Evolutionary conservation across 2,888 invertebrate genomes (phyloP).

Genomic region (Zelleria hepariella): DNA sequence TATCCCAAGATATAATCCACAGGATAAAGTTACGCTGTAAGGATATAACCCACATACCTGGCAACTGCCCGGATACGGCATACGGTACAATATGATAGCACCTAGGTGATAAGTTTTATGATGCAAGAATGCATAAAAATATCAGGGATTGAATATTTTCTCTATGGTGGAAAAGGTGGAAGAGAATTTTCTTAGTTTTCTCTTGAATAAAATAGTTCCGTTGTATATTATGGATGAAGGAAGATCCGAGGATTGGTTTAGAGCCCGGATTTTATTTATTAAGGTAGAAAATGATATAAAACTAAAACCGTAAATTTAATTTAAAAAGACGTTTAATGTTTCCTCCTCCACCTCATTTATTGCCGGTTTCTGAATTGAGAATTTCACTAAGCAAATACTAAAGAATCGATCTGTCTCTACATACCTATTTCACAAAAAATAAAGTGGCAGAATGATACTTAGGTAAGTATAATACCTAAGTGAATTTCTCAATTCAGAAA

Average conservation of each 20-base stretch:
- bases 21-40: neutral
- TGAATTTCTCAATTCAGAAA: too few species aligned
- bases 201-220: neutral
- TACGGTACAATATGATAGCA: neutral
- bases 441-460: too few species aligned
- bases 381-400: too few species aligned
- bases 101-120: conserved; percentile 1
- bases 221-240: neutral
- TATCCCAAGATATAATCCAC: neutral
- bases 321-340: too few species aligned
- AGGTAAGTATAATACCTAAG: too few species aligned
- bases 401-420: too few species aligned
- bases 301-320: too few species aligned
- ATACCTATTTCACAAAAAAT: too few species aligned
- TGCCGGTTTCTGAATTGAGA: too few species aligned
- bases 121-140: neutral
- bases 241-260: neutral
- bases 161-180: neutral
- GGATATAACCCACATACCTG: neutral
- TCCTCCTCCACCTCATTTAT: too few species aligned
- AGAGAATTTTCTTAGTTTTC: neutral
- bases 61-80: neutral
- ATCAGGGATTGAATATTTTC: conserved; percentile 3
- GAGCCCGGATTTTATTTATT: neutral
- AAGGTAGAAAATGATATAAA: too few species aligned